Evolutionary conservation across 2,888 invertebrate species (phyloP).

Genomic region (Ophonus ardosiacus): DNA sequence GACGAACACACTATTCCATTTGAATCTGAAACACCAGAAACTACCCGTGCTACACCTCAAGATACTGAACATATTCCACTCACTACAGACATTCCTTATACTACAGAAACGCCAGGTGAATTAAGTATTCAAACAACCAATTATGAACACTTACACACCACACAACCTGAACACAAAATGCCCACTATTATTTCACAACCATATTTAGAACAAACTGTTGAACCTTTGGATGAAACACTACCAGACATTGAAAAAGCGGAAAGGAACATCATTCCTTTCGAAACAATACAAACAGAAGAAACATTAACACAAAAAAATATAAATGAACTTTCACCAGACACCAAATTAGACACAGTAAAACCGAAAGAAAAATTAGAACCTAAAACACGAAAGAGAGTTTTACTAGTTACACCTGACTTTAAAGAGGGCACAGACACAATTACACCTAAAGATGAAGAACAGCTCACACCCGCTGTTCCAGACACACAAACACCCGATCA

Average conservation of each 20-base stretch:
- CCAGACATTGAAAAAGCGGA: constrained; percentile 35
- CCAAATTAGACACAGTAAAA: constrained; percentile 39
- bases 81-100: constrained; percentile 59
- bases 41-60: constrained; percentile 51
- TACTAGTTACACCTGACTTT: constrained; percentile 43
- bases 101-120: constrained; percentile 60
- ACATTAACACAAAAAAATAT: constrained; percentile 44
- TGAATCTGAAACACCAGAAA: constrained; percentile 54
- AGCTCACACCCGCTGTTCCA: constrained; percentile 25
- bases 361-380: constrained; percentile 9
- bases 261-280: constrained; percentile 43
- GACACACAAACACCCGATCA: constrained; percentile 48
- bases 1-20: constrained; percentile 56
- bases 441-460: constrained; percentile 40
- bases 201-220: constrained; percentile 31
- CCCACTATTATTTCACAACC: constrained; percentile 43
- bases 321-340: not conserved
- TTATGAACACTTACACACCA: constrained; percentile 46
- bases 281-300: constrained; percentile 47
- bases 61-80: constrained; percentile 62
- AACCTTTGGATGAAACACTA: constrained; percentile 1
- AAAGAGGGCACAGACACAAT: constrained; percentile 33
- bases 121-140: constrained; percentile 50
- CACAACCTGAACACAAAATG: constrained; percentile 20
- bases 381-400: constrained; percentile 49